Conservation (phyloP, 2,113 vertebrate species). For the Toxostoma redivivum region DNA sequence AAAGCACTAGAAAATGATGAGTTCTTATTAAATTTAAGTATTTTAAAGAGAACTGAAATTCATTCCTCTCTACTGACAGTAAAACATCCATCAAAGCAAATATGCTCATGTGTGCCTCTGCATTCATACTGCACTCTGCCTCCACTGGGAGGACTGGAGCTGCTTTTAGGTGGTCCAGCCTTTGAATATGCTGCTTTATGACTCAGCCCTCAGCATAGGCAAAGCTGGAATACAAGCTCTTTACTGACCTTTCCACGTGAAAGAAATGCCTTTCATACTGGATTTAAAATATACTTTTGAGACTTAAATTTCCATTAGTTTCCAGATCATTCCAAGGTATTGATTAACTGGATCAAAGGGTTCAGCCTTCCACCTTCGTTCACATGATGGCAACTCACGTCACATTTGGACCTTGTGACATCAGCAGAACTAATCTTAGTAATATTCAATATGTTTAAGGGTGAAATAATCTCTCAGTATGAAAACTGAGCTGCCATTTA, state of each 20-base stretch:
- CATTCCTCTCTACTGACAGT: not conserved
- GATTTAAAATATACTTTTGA: not conserved
- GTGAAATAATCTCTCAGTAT: not conserved
- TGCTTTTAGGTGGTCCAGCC: not conserved
- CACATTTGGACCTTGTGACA: not conserved
- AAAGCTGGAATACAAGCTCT: not conserved
- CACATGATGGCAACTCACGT: not conserved
- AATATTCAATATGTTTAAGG: not conserved
- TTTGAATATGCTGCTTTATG: not conserved
- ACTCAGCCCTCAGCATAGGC: not conserved
- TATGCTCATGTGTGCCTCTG: not conserved
- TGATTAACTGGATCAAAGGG: not conserved
- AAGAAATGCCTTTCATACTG: not conserved
- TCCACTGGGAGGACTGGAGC: not conserved
- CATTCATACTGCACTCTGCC: not conserved
- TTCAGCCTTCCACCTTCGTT: not conserved
- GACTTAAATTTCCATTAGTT: not conserved
- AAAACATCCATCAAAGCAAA: not conserved
- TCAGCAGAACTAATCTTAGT: conserved; percentile 9
- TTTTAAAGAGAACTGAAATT: not conserved
- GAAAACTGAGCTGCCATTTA: not conserved
- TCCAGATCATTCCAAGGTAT: not conserved
- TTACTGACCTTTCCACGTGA: accelerated
- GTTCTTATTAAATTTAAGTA: not conserved
- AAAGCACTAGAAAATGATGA: not conserved